Evolutionary conservation across 2,113 vertebrate species (phyloP).

Genomic region (Cinclus mexicanus): DNA sequence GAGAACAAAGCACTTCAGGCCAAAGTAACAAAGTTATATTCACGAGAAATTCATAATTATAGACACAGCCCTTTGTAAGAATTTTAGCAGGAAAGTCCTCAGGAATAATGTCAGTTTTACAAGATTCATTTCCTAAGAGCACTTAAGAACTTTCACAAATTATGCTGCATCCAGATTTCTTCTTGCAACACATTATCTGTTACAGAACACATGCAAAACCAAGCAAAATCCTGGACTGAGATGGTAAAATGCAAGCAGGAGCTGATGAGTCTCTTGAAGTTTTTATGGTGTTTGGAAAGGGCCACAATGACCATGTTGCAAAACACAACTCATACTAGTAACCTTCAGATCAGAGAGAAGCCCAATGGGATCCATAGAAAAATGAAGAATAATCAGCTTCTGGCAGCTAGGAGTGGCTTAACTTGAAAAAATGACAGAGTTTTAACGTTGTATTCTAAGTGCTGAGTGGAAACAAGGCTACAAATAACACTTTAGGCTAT

Average conservation of each 20-base stretch:
- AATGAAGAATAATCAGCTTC: not conserved
- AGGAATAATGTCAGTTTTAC: not conserved
- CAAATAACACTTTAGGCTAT: not conserved
- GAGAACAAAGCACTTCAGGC: not conserved
- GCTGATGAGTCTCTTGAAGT: not conserved
- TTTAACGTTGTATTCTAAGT: not conserved
- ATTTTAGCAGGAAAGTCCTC: not conserved
- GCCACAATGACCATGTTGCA: not conserved
- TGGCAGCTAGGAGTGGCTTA: not conserved
- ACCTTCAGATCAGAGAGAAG: not conserved
- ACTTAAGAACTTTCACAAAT: not conserved
- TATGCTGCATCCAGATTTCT: not conserved
- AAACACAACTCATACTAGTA: not conserved
- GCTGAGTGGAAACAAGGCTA: not conserved
- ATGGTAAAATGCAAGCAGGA: not conserved
- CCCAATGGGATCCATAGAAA: not conserved
- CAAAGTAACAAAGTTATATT: not conserved
- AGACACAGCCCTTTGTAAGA: not conserved
- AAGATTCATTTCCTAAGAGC: not conserved
- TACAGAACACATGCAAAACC: not conserved
- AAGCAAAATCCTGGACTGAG: not conserved
- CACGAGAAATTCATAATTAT: not conserved
- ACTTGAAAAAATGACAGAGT: not conserved
- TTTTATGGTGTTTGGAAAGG: not conserved
- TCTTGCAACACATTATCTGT: not conserved